phyloP scores from a whole-genome alignment of 2,113 vertebrate species.

The Anseranas semipalmata region DNA sequence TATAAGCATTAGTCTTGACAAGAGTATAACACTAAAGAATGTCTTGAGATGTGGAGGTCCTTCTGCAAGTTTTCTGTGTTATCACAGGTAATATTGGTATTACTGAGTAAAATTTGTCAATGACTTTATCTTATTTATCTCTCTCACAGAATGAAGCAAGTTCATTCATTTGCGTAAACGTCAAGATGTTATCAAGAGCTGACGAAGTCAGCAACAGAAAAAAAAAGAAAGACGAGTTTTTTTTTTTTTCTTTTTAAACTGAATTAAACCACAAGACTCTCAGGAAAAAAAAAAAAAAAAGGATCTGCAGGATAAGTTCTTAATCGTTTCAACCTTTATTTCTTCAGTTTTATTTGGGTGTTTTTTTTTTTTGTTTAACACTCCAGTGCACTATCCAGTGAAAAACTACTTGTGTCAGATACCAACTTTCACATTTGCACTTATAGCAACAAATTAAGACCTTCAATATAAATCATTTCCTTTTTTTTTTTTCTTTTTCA shows the following conservation, averaged over 20 bases:
- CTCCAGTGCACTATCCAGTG: conserved; percentile 48
- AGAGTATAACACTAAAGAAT: neutral
- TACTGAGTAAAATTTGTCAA: conserved; percentile 20
- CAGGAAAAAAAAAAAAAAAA: neutral
- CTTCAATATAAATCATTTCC: conserved; percentile 42
- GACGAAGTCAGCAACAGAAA: conserved; percentile 15
- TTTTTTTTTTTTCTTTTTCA: neutral
- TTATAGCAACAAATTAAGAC: conserved; percentile 57
- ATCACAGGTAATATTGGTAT: neutral
- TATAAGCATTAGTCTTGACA: neutral
- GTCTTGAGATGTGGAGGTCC: neutral
- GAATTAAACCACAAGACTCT: neutral
- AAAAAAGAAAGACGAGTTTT: neutral
- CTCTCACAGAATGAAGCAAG: conserved; percentile 7
- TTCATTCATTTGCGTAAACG: conserved; percentile 43
- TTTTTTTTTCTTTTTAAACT: neutral
- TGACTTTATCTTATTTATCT: conserved; percentile 60
- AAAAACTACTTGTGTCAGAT: neutral
- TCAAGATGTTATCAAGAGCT: conserved; percentile 9
- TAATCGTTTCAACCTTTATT: conserved; percentile 62
- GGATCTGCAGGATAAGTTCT: neutral
- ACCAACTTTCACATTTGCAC: conserved; percentile 15
- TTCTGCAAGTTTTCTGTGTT: neutral
- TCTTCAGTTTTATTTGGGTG: conserved; percentile 32
- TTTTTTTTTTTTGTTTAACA: conserved; percentile 75